Conservation (phyloP, 2,797 vertebrate species). For the Fratercula arctica region DNA sequence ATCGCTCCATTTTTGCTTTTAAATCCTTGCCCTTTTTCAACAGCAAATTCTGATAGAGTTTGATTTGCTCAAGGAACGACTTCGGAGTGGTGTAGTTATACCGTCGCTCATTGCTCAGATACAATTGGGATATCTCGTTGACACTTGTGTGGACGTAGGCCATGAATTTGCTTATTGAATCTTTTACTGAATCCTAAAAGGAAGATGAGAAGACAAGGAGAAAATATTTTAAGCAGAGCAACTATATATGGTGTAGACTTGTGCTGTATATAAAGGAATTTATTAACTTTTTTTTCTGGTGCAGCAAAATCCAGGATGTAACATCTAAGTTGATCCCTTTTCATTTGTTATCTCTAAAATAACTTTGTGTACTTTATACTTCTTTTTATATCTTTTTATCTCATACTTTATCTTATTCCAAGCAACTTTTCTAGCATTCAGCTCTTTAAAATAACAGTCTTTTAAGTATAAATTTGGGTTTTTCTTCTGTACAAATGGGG, state of each 20-base stretch:
- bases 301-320: neutral
- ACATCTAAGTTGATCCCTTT: neutral
- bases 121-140: slow-evolving; percentile 85
- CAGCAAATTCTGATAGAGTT: slow-evolving; percentile 88
- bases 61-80: slow-evolving; percentile 96
- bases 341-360: slow-evolving; percentile 19
- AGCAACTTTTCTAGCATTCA: neutral
- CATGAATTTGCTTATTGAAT: slow-evolving; percentile 95
- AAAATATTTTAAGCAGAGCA: neutral
- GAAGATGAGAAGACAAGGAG: neutral
- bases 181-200: slow-evolving; percentile 81
- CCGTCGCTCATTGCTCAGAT: slow-evolving; percentile 86
- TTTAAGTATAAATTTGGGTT: neutral
- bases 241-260: neutral
- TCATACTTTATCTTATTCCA: neutral
- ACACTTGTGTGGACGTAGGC: slow-evolving; percentile 90
- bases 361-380: neutral
- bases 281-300: neutral
- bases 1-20: slow-evolving; percentile 84
- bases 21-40: slow-evolving; percentile 82
- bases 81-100: slow-evolving; percentile 97
- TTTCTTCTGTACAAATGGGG: neutral
- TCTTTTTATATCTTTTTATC: slow-evolving; percentile 19
- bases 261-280: neutral
- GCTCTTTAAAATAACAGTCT: slow-evolving; percentile 10